These are phyloP conservation scores for Leptoteleia sp. DNA, from an alignment of 1,140 invertebrate species.

Conservation along the genomic window DNA sequence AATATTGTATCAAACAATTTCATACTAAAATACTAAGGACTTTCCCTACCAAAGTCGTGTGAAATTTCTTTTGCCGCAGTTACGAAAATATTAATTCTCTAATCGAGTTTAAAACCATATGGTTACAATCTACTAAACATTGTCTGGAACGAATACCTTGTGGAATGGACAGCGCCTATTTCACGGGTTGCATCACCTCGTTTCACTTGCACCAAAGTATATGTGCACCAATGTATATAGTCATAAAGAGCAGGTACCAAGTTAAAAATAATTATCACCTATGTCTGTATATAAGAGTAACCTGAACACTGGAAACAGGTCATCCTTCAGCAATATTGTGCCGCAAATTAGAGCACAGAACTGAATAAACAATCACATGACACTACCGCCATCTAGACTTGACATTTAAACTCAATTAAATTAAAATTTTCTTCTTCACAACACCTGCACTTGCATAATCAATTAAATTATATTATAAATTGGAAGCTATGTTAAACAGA, in stretches of 20 bases:
- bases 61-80: no score
- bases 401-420: conserved; percentile 12
- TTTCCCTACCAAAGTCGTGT: no score
- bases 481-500: conserved; percentile 4
- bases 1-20: no score
- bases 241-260: conserved; percentile 11
- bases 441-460: conserved; percentile 51
- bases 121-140: conserved; percentile 29
- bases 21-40: no score
- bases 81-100: no score
- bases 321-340: conserved; percentile 1
- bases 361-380: conserved; percentile 28
- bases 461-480: no score
- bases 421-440: conserved; percentile 35
- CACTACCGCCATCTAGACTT: conserved; percentile 38
- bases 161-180: conserved; percentile 28
- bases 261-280: conserved; percentile 18
- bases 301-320: conserved; percentile 13
- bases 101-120: conserved; percentile 8
- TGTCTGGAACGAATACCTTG: conserved; percentile 45
- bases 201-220: conserved; percentile 32
- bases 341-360: conserved; percentile 24
- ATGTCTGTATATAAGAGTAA: conserved; percentile 18
- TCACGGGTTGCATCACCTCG: conserved; percentile 3
- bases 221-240: conserved; percentile 7